Base-by-base conservation (phyloP, 2,797 vertebrate species). In the Gallinago solitaria region DNA sequence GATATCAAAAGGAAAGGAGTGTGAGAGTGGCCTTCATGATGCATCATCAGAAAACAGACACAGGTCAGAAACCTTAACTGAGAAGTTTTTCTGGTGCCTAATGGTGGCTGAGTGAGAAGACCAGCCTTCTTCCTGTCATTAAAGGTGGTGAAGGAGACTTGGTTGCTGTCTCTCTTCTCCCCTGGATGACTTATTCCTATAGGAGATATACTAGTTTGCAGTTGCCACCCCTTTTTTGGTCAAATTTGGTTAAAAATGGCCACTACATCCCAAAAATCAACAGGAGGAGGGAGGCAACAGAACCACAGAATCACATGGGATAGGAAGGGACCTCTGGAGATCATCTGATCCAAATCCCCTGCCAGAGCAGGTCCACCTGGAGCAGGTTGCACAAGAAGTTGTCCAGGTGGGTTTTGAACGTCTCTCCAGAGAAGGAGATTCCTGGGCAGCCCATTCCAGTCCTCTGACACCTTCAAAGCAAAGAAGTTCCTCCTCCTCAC, bases 191-290 rank as follows among this genome's bases (percentile, higher is more conserved):
- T 68, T 70, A 37, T 11, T 47, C 39, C 48, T 12, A 8, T 0
- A 35, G 43, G 28, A 39, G 30, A 32, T 0, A 15, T 1, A 9
- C 0, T 2, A 17, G 6, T 18, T 37, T 50, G 17, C 33, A 37
- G 47, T 15, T 28, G 41, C 16, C 57, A n/a, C 8, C 20, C 8
- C 5, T 50, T 50, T 63, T 24, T 5, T 17, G 35, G 28, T 33
- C 9, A 2, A n/a, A 30, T 9, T 12, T 6, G 5, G 5, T 25
- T 67, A 7, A 24, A 83, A 61, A 6, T 9, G 2, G 14, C 6
- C 30, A 9, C 5, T 3, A 23, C 9, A 24, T 4, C 2, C 39
- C 11, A 5, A n/a, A 18, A 30, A n/a, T 2, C 39, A 9, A 7
- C 32, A 25, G 8, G 14, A 15, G 23, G 8, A 27, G 17, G 16